Conservation (phyloP, 2,888 invertebrate genomes). For the Hirtodrosophila alboralis region DNA sequence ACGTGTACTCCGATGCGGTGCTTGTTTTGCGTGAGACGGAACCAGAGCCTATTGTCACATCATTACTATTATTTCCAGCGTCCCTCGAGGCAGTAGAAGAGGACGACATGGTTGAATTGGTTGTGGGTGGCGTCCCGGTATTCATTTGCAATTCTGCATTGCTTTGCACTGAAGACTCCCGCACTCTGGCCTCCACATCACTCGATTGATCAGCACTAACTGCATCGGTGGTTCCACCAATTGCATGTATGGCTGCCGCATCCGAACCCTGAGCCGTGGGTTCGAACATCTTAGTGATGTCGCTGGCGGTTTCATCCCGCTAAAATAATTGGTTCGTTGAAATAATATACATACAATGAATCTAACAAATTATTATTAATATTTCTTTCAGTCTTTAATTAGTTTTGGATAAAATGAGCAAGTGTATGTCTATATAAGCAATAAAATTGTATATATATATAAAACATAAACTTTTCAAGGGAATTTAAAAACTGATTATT, state of each 20-base stretch:
- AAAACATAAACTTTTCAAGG: slow-evolving; percentile 20
- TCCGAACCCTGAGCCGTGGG: slow-evolving; percentile 77
- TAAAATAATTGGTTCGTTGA: slow-evolving; percentile 71
- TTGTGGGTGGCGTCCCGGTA: slow-evolving; percentile 63
- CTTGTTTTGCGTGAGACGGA: slow-evolving; percentile 86
- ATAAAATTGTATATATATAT: slow-evolving; percentile 28
- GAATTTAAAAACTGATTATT: slow-evolving; percentile 26
- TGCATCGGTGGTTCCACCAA: slow-evolving; percentile 38
- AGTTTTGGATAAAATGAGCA: slow-evolving; percentile 18
- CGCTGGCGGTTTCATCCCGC: slow-evolving; percentile 84
- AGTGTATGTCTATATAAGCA: slow-evolving; percentile 42
- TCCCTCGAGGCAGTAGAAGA: slow-evolving; percentile 76
- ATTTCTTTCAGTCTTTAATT: slow-evolving; percentile 14
- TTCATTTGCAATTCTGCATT: slow-evolving; percentile 52
- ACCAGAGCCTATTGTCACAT: slow-evolving; percentile 77
- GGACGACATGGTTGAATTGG: slow-evolving; percentile 73
- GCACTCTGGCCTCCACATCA: slow-evolving; percentile 35
- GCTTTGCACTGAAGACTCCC: slow-evolving; percentile 36
- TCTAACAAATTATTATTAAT: slow-evolving; percentile 20
- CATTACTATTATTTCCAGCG: slow-evolving; percentile 71
- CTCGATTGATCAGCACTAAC: slow-evolving; percentile 30
- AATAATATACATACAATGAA: slow-evolving; percentile 49
- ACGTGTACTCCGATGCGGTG: slow-evolving; percentile 85
- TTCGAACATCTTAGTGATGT: slow-evolving; percentile 84
- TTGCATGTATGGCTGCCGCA: slow-evolving; percentile 37